Evolutionary conservation across 2,113 vertebrate genomes (phyloP).

Genomic region (Nothoprocta pentlandii): DNA sequence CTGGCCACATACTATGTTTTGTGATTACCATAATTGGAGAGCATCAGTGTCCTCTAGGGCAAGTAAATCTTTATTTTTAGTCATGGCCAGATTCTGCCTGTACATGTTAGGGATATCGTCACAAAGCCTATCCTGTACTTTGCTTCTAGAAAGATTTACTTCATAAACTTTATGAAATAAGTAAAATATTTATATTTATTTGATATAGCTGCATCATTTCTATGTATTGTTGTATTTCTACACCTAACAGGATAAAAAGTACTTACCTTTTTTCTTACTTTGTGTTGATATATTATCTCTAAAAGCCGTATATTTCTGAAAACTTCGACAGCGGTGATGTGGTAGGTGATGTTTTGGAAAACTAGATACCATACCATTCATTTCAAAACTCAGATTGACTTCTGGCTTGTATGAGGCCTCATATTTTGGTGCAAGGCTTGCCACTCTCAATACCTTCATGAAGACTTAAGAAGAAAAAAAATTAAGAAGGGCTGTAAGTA

Average conservation of each 20-base stretch:
- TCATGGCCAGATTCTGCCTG: neutral
- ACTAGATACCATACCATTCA: neutral
- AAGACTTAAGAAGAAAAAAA: neutral
- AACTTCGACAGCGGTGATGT: neutral
- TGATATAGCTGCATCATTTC: neutral
- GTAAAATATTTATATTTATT: neutral
- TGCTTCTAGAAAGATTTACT: neutral
- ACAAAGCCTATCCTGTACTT: neutral
- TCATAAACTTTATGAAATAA: neutral
- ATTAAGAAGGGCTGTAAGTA: neutral
- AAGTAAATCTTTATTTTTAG: neutral
- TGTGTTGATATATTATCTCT: neutral
- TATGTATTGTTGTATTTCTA: neutral
- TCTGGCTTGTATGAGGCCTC: rapidly evolving
- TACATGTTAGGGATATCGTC: neutral
- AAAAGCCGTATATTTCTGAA: neutral
- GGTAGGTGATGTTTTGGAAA: neutral
- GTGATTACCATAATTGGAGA: neutral
- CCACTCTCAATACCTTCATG: neutral
- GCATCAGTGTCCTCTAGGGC: neutral
- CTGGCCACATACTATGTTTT: neutral
- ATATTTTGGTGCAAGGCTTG: neutral
- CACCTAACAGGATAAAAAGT: neutral
- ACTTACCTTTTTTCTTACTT: neutral
- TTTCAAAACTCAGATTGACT: neutral